phyloP scores from a whole-genome alignment of 2,113 vertebrate genomes.

The Urocitellus parryii region DNA sequence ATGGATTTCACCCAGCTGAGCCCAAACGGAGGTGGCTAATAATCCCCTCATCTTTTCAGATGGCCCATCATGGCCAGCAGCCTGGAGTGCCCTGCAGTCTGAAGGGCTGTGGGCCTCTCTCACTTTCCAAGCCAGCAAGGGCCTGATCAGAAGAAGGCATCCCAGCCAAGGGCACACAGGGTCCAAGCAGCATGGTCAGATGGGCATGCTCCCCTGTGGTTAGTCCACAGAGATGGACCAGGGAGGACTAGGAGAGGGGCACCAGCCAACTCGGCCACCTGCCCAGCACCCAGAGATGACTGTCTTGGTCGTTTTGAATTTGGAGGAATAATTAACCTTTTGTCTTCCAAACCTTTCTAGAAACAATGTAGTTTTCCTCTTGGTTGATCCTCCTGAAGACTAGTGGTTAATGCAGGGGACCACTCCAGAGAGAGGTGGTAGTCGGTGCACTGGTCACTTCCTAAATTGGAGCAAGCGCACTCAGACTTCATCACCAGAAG shows the following conservation, averaged over 20 bases:
- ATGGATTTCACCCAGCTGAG: not conserved
- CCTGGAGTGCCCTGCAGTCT: not conserved
- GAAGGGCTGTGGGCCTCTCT: not conserved
- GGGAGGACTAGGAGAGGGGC: not conserved
- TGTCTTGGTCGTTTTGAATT: not conserved
- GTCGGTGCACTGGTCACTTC: not conserved
- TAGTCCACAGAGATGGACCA: not conserved
- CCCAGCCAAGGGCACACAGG: not conserved
- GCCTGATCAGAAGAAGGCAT: not conserved
- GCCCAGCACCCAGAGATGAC: not conserved
- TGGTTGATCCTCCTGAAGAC: not conserved
- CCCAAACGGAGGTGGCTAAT: not conserved
- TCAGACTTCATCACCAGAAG: not conserved
- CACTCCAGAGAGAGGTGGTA: not conserved
- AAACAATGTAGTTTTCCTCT: conserved; percentile 15
- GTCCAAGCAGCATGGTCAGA: not conserved
- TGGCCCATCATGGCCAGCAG: too few species aligned
- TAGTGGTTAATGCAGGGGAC: not conserved
- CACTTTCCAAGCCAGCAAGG: not conserved
- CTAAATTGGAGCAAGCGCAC: not conserved
- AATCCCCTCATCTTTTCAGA: not conserved
- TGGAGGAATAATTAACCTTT: not conserved
- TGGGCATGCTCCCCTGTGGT: not conserved
- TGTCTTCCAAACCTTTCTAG: not conserved
- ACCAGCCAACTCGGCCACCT: not conserved